These are phyloP conservation scores for Sporophila hypoxantha DNA, from an alignment of 2,113 vertebrate species.

Conservation along the genomic window DNA sequence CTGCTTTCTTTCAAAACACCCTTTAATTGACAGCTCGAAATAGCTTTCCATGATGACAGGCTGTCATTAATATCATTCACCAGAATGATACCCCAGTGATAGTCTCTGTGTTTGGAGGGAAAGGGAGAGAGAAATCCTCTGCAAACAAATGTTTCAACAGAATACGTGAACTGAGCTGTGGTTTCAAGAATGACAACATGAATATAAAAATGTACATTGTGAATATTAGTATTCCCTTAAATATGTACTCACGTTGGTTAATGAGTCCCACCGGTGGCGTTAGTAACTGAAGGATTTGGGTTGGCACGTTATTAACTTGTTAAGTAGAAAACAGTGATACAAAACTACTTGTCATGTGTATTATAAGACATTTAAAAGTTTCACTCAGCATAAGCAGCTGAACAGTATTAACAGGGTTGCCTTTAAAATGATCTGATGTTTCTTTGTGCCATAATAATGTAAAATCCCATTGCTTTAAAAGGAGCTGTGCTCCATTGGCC, in stretches of 20 bases:
- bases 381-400: constrained; percentile 24
- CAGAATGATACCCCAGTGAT: constrained; percentile 1
- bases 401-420: background rate
- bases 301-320: constrained; percentile 64
- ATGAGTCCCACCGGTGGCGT: constrained; percentile 59
- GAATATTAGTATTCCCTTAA: constrained; percentile 66
- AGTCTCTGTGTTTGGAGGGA: constrained; percentile 3
- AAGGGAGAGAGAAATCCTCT: constrained; percentile 34
- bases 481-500: background rate
- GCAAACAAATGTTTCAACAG: constrained; percentile 47
- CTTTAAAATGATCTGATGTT: constrained; percentile 8
- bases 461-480: background rate
- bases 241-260: constrained; percentile 57
- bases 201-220: constrained; percentile 60
- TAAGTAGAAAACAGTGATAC: constrained; percentile 62
- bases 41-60: constrained; percentile 47
- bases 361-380: constrained; percentile 53
- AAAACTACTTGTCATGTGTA: constrained; percentile 48
- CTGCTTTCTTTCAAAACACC: constrained; percentile 43
- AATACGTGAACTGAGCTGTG: constrained; percentile 28
- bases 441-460: background rate
- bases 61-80: constrained; percentile 57
- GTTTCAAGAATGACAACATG: constrained; percentile 55
- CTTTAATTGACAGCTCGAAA: constrained; percentile 49
- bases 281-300: constrained; percentile 65